Evolutionary conservation across 2,888 invertebrate genomes (phyloP).

Genomic region (Andricus curvator): DNA sequence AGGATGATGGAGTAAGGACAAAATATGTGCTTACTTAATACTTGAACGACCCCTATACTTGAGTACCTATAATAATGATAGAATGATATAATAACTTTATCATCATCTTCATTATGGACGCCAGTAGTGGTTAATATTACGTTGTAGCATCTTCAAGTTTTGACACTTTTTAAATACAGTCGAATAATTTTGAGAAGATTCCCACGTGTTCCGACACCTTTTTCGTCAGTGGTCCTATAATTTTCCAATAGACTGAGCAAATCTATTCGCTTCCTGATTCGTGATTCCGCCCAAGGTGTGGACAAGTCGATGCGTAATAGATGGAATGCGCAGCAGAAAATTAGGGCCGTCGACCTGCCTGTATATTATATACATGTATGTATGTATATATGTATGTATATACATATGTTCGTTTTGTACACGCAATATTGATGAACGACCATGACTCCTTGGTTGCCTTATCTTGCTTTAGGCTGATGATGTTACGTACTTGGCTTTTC

Average conservation of each 20-base stretch:
- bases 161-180: too few relatives aligned
- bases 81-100: too few relatives aligned
- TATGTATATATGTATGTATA: not conserved
- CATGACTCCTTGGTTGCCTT: constrained; percentile 17
- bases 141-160: too few relatives aligned
- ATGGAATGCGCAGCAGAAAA: not conserved
- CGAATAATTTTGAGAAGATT: not conserved
- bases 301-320: constrained; percentile 1
- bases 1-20: too few relatives aligned
- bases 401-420: constrained; percentile 27
- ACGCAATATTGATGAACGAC: constrained; percentile 27
- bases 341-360: not conserved
- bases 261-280: constrained; percentile 5
- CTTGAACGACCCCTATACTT: too few relatives aligned
- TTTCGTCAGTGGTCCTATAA: not conserved
- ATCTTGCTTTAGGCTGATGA: not conserved
- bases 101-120: too few relatives aligned
- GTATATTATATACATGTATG: not conserved
- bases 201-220: not conserved
- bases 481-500: not conserved
- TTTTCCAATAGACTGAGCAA: not conserved
- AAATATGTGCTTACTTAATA: too few relatives aligned
- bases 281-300: not conserved
- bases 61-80: too few relatives aligned
- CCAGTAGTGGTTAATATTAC: too few relatives aligned